Percentiles rank a stretch among this genome's conserved stretches.
These are phyloP conservation scores for Lydus trimaculatus DNA, from an alignment of 2,888 invertebrate genomes.

Conservation along the genomic window DNA sequence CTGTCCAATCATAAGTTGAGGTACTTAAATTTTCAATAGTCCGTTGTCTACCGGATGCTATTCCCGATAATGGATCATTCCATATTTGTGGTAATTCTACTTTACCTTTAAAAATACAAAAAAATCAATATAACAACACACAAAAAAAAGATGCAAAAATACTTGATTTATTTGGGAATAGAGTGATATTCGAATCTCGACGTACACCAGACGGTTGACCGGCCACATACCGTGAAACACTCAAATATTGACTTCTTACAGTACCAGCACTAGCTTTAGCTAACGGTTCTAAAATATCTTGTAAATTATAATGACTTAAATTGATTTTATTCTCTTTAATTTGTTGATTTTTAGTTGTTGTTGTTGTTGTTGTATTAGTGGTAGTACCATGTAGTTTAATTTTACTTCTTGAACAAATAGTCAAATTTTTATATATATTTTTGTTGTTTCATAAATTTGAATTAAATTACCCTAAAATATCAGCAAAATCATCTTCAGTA, in stretches of 20 bases:
- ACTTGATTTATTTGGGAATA: slow-evolving; percentile 13
- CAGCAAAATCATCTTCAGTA: slow-evolving; percentile 71
- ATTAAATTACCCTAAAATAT: slow-evolving; percentile 72
- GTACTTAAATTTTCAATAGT: slow-evolving; percentile 44
- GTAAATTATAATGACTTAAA: slow-evolving; percentile 62
- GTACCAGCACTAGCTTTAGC: slow-evolving; percentile 56
- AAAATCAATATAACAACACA: slow-evolving; percentile 7
- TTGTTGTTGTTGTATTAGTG: background rate
- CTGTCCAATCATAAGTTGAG: slow-evolving; percentile 50
- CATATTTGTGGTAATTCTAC: slow-evolving; percentile 48
- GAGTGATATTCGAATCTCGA: slow-evolving; percentile 48
- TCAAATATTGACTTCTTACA: slow-evolving; percentile 80
- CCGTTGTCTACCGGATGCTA: slow-evolving; percentile 48
- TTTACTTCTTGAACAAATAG: slow-evolving; percentile 49
- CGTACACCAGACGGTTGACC: slow-evolving; percentile 62
- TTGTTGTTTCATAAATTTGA: background rate
- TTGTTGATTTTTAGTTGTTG: slow-evolving; percentile 36
- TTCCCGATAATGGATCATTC: slow-evolving; percentile 47
- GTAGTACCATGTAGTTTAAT: slow-evolving; percentile 43
- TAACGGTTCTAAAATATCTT: slow-evolving; percentile 57
- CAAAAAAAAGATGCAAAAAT: no score
- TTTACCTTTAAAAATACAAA: slow-evolving; percentile 33
- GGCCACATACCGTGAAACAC: slow-evolving; percentile 80
- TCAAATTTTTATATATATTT: background rate
- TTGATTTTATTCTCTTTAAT: slow-evolving; percentile 61